Conservation (phyloP, 2,113 vertebrate genomes). For the Zosterops lateralis region DNA sequence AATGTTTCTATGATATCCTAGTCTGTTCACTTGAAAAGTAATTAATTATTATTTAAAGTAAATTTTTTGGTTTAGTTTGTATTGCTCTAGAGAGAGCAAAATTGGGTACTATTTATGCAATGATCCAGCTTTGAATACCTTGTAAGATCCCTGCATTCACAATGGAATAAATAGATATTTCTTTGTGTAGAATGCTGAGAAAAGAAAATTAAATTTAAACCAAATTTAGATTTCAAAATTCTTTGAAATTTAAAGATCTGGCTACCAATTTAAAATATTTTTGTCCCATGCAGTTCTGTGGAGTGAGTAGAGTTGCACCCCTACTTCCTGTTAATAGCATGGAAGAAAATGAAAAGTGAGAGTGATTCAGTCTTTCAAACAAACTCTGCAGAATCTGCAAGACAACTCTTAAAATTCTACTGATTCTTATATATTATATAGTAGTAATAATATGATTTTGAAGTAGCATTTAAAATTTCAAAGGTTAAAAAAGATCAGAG, state of each 20-base stretch:
- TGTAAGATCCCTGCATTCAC: neutral
- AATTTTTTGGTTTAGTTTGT: fast-evolving
- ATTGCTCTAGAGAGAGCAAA: neutral
- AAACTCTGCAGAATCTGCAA: neutral
- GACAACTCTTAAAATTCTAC: neutral
- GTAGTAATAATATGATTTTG: neutral
- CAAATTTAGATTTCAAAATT: neutral
- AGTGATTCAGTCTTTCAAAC: neutral
- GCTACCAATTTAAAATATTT: neutral
- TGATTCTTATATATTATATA: neutral
- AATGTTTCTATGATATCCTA: neutral
- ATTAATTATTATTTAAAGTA: neutral
- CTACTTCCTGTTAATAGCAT: neutral
- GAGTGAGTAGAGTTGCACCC: neutral
- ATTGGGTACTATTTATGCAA: neutral
- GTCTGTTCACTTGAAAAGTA: neutral
- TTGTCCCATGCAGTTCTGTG: neutral
- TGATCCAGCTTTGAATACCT: neutral
- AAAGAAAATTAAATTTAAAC: neutral
- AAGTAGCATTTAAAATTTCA: neutral
- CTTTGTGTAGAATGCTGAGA: neutral
- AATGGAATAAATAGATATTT: neutral
- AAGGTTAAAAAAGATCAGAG: neutral
- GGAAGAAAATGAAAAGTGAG: neutral
- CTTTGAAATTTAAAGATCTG: neutral